phyloP scores from a whole-genome alignment of 2,113 vertebrate genomes.

The Sigmodon hispidus region DNA sequence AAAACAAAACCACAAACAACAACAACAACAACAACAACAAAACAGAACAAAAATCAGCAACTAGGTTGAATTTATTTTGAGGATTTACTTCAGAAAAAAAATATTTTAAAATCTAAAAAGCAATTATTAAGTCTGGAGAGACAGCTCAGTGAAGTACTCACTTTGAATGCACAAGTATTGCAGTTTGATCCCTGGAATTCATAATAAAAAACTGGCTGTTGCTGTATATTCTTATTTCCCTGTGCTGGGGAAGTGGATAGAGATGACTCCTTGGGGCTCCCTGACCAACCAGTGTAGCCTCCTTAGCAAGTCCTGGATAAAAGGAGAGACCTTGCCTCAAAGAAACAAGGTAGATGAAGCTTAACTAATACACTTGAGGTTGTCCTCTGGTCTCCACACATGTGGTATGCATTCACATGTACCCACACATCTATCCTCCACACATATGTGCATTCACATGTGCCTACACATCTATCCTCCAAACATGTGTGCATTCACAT shows the following conservation, averaged over 20 bases:
- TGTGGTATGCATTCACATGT: neutral
- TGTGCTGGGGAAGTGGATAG: too few relatives aligned
- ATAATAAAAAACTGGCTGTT: neutral
- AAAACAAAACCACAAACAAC: too few relatives aligned
- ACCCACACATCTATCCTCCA: neutral
- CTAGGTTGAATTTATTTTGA: slow-evolving; percentile 2
- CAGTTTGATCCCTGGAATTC: neutral
- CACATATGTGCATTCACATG: neutral
- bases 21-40: too few relatives aligned
- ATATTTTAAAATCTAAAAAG: slow-evolving; percentile 11
- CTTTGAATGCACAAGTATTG: too few relatives aligned
- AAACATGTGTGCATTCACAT: neutral
- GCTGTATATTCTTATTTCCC: neutral
- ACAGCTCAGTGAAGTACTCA: neutral
- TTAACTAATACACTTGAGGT: neutral
- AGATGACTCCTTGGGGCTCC: neutral
- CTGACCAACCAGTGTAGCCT: neutral
- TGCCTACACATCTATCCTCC: neutral
- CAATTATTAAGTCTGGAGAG: neutral
- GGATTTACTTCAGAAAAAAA: neutral
- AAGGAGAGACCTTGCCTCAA: neutral
- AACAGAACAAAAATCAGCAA: neutral
- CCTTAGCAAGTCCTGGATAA: neutral
- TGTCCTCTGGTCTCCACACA: neutral
- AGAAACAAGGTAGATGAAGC: neutral